phyloP scores from a whole-genome alignment of 2,797 vertebrate genomes.

The Ciconia nigra region DNA sequence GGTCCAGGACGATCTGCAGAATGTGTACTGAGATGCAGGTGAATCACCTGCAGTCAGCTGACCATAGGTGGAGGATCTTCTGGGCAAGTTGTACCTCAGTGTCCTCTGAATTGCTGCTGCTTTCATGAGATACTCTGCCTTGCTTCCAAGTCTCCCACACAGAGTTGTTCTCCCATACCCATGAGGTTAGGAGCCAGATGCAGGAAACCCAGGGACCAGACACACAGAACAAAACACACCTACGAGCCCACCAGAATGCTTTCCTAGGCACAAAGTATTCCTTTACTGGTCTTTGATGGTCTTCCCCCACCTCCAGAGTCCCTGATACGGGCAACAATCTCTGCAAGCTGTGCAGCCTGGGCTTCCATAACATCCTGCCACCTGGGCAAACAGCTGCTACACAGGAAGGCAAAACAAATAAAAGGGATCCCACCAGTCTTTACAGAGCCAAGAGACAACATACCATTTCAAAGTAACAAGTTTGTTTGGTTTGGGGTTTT shows the following conservation, averaged over 20 bases:
- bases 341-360: not conserved
- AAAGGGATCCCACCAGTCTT: not conserved
- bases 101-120: not conserved
- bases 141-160: not conserved
- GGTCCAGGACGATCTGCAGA: not conserved
- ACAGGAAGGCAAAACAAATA: conserved; percentile 13
- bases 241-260: not conserved
- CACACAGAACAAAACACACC: not conserved
- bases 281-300: not conserved
- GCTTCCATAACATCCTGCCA: conserved; percentile 39
- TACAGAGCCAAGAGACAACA: not conserved
- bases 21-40: not conserved
- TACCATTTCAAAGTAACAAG: not conserved
- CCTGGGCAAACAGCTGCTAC: conserved; percentile 16
- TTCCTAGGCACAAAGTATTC: not conserved
- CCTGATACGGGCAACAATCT: not conserved
- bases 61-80: not conserved
- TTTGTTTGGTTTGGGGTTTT: not conserved
- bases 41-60: not conserved
- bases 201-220: not conserved
- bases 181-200: not conserved
- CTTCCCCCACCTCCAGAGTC: not conserved
- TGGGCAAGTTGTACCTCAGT: not conserved
- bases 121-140: not conserved
- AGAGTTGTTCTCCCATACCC: not conserved